Evolutionary conservation across 2,113 vertebrate species (phyloP).

Genomic region (Geococcyx californianus): DNA sequence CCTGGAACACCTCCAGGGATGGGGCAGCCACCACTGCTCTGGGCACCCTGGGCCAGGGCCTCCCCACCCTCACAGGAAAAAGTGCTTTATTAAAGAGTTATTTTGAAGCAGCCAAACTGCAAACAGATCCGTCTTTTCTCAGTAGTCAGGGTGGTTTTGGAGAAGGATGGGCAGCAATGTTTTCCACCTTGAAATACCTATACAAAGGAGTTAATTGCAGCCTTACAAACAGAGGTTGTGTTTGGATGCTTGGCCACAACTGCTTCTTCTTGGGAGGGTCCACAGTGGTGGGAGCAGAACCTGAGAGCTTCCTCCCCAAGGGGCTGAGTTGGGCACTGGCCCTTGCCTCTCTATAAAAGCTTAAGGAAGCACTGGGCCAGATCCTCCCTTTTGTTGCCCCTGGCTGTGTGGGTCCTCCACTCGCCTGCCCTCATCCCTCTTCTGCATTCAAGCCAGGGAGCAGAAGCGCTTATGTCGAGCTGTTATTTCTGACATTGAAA

Average conservation of each 20-base stretch:
- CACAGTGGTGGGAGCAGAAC: neutral
- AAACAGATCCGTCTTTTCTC: neutral
- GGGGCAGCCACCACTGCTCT: too few relatives aligned
- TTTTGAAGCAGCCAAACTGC: neutral
- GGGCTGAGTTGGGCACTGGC: neutral
- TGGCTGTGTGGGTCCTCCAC: neutral
- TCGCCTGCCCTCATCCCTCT: neutral
- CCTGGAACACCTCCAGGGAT: too few relatives aligned
- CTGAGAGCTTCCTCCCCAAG: neutral
- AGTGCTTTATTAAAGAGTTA: neutral
- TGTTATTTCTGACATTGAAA: neutral
- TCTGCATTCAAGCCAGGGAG: neutral
- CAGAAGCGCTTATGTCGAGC: neutral
- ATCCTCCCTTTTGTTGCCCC: accelerated
- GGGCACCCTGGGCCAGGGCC: too few relatives aligned
- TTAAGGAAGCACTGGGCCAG: neutral
- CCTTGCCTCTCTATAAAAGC: neutral
- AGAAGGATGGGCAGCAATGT: neutral
- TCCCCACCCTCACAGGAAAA: too few relatives aligned
- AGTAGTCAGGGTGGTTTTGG: neutral
- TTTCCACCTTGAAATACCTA: neutral
- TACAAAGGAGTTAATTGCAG: neutral
- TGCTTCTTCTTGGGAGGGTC: neutral
- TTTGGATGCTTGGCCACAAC: neutral
- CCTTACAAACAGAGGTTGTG: neutral